Percentiles rank a stretch among this genome's conserved stretches.
Conservation (phyloP, 2,113 vertebrate species). For the Dolichallabes microphthalmus region DNA sequence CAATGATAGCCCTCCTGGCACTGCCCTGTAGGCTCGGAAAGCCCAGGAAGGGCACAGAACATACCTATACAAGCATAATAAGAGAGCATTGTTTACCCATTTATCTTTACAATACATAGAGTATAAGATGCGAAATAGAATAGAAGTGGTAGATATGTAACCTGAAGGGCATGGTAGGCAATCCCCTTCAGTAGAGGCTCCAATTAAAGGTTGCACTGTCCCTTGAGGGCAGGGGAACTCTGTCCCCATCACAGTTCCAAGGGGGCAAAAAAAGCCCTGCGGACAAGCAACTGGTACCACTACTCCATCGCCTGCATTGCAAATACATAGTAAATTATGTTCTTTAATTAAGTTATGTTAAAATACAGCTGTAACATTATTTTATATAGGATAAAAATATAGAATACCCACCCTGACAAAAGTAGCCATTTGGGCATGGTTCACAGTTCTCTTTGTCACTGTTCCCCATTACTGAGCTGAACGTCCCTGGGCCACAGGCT, state of each 20-base stretch:
- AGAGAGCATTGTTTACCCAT: neutral
- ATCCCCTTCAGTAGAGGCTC: constrained; percentile 66
- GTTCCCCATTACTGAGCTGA: constrained; percentile 49
- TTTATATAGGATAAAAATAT: neutral
- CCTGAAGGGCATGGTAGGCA: constrained; percentile 84
- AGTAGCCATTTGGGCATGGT: constrained; percentile 48
- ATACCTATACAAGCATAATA: constrained; percentile 70
- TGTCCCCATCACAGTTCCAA: constrained; percentile 68
- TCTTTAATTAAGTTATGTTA: neutral
- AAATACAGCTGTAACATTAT: neutral
- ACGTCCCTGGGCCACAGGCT: constrained; percentile 44
- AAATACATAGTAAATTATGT: constrained; percentile 7
- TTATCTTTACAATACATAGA: neutral
- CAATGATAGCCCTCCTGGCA: constrained; percentile 83
- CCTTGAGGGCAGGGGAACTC: constrained; percentile 80
- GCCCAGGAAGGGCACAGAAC: constrained; percentile 81
- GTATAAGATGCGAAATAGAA: neutral
- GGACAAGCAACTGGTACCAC: constrained; percentile 69
- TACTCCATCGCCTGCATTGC: constrained; percentile 66
- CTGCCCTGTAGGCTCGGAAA: constrained; percentile 76
- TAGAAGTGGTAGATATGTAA: constrained; percentile 54
- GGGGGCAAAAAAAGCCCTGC: constrained; percentile 79
- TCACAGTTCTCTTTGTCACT: constrained; percentile 49
- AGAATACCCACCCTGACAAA: constrained; percentile 43
- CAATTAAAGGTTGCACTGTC: constrained; percentile 73